phyloP scores from a whole-genome alignment of 37 sponge, comb jelly and placozoan genomes.

The Haliclona indistincta region DNA sequence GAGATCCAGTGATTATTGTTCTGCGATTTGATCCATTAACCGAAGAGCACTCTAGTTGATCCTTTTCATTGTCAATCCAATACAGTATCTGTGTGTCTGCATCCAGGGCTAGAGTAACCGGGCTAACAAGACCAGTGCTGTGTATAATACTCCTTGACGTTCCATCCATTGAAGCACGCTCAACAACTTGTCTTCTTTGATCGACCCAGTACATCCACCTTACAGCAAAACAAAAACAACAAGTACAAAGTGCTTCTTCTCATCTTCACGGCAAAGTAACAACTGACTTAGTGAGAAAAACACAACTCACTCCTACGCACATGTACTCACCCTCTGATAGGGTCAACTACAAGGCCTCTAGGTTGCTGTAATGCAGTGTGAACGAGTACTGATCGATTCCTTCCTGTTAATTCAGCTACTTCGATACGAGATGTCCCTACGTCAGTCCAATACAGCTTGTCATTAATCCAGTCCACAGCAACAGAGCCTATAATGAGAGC shows the following conservation, averaged over 20 bases:
- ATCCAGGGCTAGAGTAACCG: not conserved
- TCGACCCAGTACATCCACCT: slow-evolving; percentile 9
- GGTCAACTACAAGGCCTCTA: not conserved
- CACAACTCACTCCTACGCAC: not conserved
- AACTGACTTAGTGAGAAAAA: too few species aligned
- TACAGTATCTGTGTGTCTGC: not conserved
- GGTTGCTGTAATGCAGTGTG: not conserved
- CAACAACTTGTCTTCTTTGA: not conserved
- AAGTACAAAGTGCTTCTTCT: too few species aligned
- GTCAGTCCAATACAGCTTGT: slow-evolving; percentile 35
- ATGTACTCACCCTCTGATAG: not conserved
- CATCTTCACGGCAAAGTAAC: too few species aligned
- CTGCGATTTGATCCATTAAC: not conserved
- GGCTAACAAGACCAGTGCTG: not conserved
- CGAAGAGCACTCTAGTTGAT: not conserved
- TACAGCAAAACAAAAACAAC: not conserved
- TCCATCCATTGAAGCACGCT: slow-evolving; percentile 27
- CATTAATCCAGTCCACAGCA: slow-evolving; percentile 51
- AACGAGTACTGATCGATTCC: not conserved
- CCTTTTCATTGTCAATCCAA: not conserved
- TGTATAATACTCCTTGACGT: slow-evolving; percentile 1
- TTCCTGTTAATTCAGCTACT: slow-evolving; percentile 11
- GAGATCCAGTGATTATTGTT: slow-evolving; percentile 11
- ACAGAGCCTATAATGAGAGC: slow-evolving; percentile 18
- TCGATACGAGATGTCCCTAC: not conserved